Base-by-base conservation (phyloP, 2,797 vertebrate genomes). In the Anguilla anguilla region DNA sequence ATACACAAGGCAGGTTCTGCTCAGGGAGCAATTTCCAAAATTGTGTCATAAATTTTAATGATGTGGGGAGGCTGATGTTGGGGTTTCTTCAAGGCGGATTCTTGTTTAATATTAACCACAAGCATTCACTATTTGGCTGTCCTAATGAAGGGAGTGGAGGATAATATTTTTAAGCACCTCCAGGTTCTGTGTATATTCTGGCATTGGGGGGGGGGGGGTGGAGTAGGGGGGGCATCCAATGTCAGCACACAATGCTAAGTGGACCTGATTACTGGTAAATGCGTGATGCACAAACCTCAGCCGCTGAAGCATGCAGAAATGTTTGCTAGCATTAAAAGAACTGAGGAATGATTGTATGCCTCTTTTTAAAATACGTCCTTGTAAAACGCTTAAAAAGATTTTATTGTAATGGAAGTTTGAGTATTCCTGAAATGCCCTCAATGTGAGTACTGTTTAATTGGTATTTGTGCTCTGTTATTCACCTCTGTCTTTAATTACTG, bases 1-100 rank as follows among this genome's bases (percentile, higher is more conserved):
- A 94, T 91, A 92, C 91, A 89, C 85, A 89, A 94, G 92, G 93
- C 90, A 92, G 93, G 93, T 88, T 91, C 91, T 92, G 91, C 91
- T 91, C 88, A 89, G 90, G 91, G 93, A 93, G 90, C 89, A 25
- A 92, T 94, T 95, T 93, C 89, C 92, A 92, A 91, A 95, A 92
- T 89, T 87, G 84, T 91, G 91, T 93, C 92, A 94, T 96, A 95
- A 96, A 95, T 92, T 93, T 90, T 95, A 95, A 96, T 91, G 92
- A 95, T 93, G 93, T 93, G 92, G 92, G 92, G 89, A 88, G 89
- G 90, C 91, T 94, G 94, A 94, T 94, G 93, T 93, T 91, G 92
- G 90, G 92, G 92, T 92, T 93, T 92, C 91, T 93, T 94, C 93
- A 94, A 92, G 87, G 91, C 88, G 91, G 92, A 92, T 93, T 95